These are phyloP conservation scores for Dione vanillae DNA, from an alignment of 2,888 invertebrate genomes.

Conservation along the genomic window DNA sequence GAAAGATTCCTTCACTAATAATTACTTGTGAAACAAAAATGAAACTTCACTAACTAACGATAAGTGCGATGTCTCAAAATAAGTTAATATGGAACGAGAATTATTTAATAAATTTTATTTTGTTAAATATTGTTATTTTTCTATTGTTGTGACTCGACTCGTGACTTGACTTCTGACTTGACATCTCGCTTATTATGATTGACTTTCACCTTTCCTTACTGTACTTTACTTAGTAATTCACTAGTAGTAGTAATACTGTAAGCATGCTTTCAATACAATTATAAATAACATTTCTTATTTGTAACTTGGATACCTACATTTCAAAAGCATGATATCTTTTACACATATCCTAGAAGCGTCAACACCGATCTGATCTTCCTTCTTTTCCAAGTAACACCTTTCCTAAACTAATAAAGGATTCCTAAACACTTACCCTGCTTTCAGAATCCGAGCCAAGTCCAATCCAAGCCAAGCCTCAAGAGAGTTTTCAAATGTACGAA, in stretches of 20 bases:
- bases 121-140: conserved; percentile 60
- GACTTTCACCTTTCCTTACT: conserved; percentile 44
- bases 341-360: background rate
- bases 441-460: conserved; percentile 61
- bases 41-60: conserved; percentile 55
- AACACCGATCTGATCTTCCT: conserved; percentile 2
- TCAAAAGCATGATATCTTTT: background rate
- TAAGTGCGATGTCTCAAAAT: conserved; percentile 79
- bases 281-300: conserved; percentile 15
- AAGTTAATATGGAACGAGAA: conserved; percentile 54
- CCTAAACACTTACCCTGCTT: conserved; percentile 71
- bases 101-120: conserved; percentile 67
- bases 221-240: conserved; percentile 5
- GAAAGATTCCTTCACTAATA: conserved; percentile 51
- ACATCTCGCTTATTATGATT: conserved; percentile 76
- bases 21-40: conserved; percentile 58
- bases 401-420: conserved; percentile 60
- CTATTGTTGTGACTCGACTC: conserved; percentile 52
- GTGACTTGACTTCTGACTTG: conserved; percentile 57
- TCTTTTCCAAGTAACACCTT: conserved; percentile 28
- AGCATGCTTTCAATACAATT: conserved; percentile 8
- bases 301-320: background rate
- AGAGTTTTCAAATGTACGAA: conserved; percentile 52
- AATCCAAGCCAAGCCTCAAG: conserved; percentile 54
- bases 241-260: conserved; percentile 17